Base-by-base conservation (phyloP, 1,140 invertebrate species). In the Trachymyrmex septentrionalis region DNA sequence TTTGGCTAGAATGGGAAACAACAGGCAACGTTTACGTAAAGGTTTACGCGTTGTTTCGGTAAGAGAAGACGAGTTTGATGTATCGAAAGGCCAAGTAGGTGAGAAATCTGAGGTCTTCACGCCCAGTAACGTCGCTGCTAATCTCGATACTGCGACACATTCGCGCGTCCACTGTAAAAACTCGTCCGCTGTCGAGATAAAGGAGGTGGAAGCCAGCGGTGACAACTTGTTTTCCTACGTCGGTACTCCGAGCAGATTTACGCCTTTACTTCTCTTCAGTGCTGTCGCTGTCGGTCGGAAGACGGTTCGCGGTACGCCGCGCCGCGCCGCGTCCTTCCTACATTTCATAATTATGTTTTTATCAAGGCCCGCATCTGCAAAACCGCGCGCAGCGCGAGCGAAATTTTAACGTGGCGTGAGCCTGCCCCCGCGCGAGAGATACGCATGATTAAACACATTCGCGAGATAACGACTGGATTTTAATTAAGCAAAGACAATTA, bases 401-500 rank as follows among this genome's bases (percentile, higher is more conserved):
- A 64, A 78, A 85, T 85, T 85, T 81, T 67, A 85, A 77, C 82
- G 59, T n/a, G 48, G 57, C n/a, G n/a, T n/a, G 21, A 16, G 12
- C 71, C 16, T 19, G 12, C 71, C 16, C 30, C 2, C 64, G 30
- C 34, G 66, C 64, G 78, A 38, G 50, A 16, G 73, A 85, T 85
- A 64, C 84, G 75, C 72, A 50, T 77, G 84, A 85, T 77, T 85
- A 78, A 81, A 66, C 75, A 48, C 84, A 48, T 66, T 75, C 84
- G 75, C 72, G 75, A 64, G 75, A 81, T 78, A 76, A 76, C 71
- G 80, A 73, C 69, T 72, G 80, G 80, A 84, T 84, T 84, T 86
- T 80, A 80, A 86, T 86, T 86, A 86, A 86, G 64, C 67, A 59
- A 72, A 55, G 78, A 84, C 85, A 86, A 86, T 85, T 86, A 86